Conservation (phyloP, 2,797 vertebrate genomes). For the Megaceryle alcyon region DNA sequence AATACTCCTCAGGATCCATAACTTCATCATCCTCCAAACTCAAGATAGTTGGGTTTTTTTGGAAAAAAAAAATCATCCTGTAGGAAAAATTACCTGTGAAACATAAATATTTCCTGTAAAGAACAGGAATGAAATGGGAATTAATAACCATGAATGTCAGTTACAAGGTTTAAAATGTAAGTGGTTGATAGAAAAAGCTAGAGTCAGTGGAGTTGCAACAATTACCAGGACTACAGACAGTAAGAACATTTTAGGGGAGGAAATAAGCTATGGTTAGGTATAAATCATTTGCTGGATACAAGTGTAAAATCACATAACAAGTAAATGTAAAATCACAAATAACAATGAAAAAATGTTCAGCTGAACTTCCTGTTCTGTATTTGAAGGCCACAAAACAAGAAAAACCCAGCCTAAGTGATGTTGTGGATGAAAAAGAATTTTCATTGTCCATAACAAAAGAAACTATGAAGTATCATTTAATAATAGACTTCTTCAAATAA, state of each 20-base stretch:
- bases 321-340: not conserved
- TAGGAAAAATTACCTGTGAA: not conserved
- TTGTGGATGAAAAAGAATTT: not conserved
- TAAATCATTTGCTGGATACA: not conserved
- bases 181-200: not conserved
- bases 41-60: not conserved
- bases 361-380: not conserved
- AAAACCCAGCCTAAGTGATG: not conserved
- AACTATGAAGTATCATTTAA: not conserved
- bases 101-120: not conserved
- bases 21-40: not conserved
- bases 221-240: not conserved
- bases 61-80: not conserved
- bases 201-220: not conserved
- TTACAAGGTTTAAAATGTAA: not conserved
- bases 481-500: not conserved
- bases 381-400: not conserved
- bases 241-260: not conserved
- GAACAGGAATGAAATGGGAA: not conserved
- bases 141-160: not conserved
- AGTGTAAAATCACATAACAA: not conserved
- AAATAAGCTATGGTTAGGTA: not conserved
- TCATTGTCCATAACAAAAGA: not conserved
- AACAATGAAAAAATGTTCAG: not conserved
- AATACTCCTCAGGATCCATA: not conserved